Conservation (phyloP, 2,113 vertebrate genomes). For the Rhinoderma darwinii region DNA sequence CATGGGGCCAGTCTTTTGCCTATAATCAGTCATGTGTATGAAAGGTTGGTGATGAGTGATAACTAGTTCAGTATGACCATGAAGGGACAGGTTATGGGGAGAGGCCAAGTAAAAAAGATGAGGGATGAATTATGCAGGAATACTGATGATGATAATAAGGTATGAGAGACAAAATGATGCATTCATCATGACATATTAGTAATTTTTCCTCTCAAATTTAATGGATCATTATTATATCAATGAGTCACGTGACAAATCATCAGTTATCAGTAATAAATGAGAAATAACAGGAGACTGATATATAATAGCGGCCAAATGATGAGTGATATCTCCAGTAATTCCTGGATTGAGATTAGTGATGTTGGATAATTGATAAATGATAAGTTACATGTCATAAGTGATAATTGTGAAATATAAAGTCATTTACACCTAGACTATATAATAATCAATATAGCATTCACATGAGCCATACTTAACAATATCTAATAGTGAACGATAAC, state of each 20-base stretch:
- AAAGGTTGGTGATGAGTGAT: neutral
- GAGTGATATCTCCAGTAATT: neutral
- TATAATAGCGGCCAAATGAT: neutral
- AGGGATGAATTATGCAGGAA: too few relatives aligned
- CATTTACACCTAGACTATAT: neutral
- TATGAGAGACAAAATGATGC: neutral
- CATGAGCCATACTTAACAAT: neutral
- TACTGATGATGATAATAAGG: neutral
- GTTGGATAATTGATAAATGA: neutral
- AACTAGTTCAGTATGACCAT: neutral
- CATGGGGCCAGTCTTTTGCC: too few relatives aligned
- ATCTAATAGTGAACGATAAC: neutral
- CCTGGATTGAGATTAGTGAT: neutral
- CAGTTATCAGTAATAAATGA: neutral
- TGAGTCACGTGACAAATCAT: constrained; percentile 1
- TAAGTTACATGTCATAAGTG: neutral
- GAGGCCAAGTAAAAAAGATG: neutral
- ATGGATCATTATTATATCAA: neutral
- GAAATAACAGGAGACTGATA: neutral
- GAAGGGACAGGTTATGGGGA: neutral
- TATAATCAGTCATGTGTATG: too few relatives aligned
- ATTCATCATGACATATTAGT: neutral
- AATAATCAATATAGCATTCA: constrained; percentile 4
- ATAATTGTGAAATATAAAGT: constrained; percentile 25
- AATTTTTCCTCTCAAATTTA: neutral